Evolutionary conservation across 2,888 invertebrate genomes (phyloP).

Genomic region (Idaea dimidiata): DNA sequence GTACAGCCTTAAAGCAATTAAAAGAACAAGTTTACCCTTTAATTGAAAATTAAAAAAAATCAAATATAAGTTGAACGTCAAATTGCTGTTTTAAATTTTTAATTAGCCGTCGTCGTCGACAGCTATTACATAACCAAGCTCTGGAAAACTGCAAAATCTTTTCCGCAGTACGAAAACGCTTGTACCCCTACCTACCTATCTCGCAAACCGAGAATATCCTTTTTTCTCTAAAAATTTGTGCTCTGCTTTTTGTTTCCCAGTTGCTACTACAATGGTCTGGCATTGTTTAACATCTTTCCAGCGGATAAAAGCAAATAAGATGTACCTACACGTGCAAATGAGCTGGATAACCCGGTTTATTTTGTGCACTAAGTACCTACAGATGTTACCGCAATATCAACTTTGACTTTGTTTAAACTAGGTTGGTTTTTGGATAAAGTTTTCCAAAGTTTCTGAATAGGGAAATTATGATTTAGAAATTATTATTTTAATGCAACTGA

Average conservation of each 20-base stretch:
- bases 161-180: neutral
- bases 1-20: too few relatives aligned
- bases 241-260: neutral
- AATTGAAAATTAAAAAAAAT: too few relatives aligned
- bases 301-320: constrained; percentile 28
- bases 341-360: constrained; percentile 35
- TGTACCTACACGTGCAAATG: constrained; percentile 36
- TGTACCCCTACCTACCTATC: neutral
- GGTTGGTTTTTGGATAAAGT: constrained; percentile 12
- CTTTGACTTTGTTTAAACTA: constrained; percentile 14
- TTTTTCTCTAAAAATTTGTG: neutral
- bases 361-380: neutral
- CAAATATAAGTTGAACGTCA: neutral
- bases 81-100: neutral
- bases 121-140: too few relatives aligned
- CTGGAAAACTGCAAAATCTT: neutral
- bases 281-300: neutral
- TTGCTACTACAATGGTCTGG: neutral
- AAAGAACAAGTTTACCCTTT: too few relatives aligned
- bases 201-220: neutral
- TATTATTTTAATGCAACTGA: constrained; percentile 18
- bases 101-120: too few relatives aligned
- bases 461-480: constrained; percentile 19
- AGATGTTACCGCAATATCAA: constrained; percentile 12
- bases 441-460: constrained; percentile 8